These are phyloP conservation scores for Acanthornis magna DNA, from an alignment of 2,797 vertebrate species.

Conservation along the genomic window DNA sequence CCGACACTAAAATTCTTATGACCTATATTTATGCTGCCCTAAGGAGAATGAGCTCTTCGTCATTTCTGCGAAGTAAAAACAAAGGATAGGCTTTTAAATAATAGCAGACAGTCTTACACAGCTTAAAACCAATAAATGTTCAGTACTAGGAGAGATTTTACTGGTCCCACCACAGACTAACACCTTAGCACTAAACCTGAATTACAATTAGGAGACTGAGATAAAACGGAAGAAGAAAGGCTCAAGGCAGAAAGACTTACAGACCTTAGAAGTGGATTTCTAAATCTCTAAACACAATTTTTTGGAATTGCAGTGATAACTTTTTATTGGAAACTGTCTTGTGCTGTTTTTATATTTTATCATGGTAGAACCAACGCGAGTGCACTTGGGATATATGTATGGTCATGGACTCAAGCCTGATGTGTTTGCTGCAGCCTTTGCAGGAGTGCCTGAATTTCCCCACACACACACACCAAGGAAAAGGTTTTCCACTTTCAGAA, in stretches of 20 bases:
- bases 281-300: constrained; percentile 20
- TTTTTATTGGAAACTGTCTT: constrained; percentile 4
- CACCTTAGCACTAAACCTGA: not conserved
- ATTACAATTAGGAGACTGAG: not conserved
- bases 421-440: not conserved
- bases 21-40: not conserved
- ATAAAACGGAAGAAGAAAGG: not conserved
- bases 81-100: not conserved
- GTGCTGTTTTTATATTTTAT: not conserved
- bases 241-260: not conserved
- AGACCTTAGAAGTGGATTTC: not conserved
- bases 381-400: not conserved
- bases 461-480: not conserved
- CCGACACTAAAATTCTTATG: not conserved
- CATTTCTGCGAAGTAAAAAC: not conserved
- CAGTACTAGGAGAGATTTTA: not conserved
- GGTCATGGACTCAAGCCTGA: not conserved
- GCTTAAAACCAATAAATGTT: not conserved
- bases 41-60: not conserved
- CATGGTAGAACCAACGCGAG: not conserved
- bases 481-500: not conserved
- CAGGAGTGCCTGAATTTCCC: not conserved
- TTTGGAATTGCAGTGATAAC: not conserved
- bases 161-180: not conserved
- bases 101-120: not conserved